phyloP scores from a whole-genome alignment of 1,140 invertebrate genomes.

The Pseudomyrmex cubaensis region DNA sequence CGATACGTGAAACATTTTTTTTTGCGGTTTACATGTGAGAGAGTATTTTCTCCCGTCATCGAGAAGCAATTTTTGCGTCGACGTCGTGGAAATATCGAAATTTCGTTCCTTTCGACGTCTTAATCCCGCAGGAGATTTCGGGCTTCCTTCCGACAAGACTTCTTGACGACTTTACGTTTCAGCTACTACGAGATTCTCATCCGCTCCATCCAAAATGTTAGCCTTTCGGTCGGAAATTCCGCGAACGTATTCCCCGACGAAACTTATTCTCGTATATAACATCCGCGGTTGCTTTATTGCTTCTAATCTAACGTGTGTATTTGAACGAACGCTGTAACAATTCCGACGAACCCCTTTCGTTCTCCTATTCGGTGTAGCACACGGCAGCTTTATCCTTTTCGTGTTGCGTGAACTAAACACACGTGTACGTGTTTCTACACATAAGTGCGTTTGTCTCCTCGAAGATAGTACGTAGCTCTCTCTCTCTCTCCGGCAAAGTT shows the following conservation, averaged over 20 bases:
- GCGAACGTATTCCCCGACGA: background rate
- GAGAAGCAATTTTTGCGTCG: background rate
- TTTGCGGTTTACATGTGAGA: too few species aligned
- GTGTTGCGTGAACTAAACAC: background rate
- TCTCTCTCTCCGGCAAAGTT: background rate
- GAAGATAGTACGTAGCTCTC: slow-evolving; percentile 15
- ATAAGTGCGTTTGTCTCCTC: background rate
- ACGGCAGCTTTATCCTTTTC: background rate
- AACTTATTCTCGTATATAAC: background rate
- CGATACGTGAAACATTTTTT: too few species aligned
- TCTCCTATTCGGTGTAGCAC: background rate
- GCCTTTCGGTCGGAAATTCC: slow-evolving; percentile 5
- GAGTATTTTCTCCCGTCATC: too few species aligned
- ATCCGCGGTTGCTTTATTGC: background rate
- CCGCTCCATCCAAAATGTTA: background rate
- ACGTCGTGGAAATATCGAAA: background rate
- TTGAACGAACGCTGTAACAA: slow-evolving; percentile 34
- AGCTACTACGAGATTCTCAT: too few species aligned
- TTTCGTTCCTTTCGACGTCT: slow-evolving; percentile 30
- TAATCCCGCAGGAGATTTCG: slow-evolving; percentile 1
- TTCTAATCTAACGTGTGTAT: slow-evolving; percentile 14
- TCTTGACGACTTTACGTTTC: too few species aligned
- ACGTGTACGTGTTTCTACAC: background rate
- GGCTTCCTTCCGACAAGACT: background rate
- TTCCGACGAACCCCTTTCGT: background rate